phyloP scores from a whole-genome alignment of 2,888 invertebrate genomes.

The Cantharis rustica region DNA sequence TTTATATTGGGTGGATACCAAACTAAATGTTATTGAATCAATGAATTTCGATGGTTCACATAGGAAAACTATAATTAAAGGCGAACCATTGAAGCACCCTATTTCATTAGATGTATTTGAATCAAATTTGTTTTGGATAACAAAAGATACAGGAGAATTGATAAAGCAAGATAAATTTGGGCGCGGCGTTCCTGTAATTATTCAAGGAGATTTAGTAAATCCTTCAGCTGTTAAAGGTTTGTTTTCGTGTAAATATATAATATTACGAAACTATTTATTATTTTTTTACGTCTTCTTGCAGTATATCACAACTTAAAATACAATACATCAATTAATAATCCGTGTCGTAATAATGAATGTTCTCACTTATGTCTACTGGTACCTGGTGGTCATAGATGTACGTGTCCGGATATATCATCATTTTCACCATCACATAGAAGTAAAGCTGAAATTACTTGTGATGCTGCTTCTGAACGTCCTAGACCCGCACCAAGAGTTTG shows the following conservation, averaged over 20 bases:
- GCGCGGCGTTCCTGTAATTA: conserved; percentile 82
- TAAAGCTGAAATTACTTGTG: conserved; percentile 74
- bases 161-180: conserved; percentile 96
- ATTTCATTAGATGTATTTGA: conserved; percentile 93
- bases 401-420: conserved; percentile 77
- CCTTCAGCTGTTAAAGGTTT: conserved; percentile 84
- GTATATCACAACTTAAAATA: conserved; percentile 84
- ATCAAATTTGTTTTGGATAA: conserved; percentile 91
- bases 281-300: conserved; percentile 48
- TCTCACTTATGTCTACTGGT: conserved; percentile 92
- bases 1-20: conserved; percentile 95
- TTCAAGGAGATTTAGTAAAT: conserved; percentile 83
- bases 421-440: conserved; percentile 57
- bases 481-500: conserved; percentile 79
- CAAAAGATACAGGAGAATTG: conserved; percentile 84
- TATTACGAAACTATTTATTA: background rate
- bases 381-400: conserved; percentile 86
- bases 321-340: conserved; percentile 72
- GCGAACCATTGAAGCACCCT: conserved; percentile 78
- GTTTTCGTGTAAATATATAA: background rate
- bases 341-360: conserved; percentile 75
- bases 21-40: conserved; percentile 86
- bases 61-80: conserved; percentile 72
- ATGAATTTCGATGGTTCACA: conserved; percentile 82
- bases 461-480: conserved; percentile 79